Conservation (phyloP, 2,797 vertebrate species). For the Rhinoraja longicauda region DNA sequence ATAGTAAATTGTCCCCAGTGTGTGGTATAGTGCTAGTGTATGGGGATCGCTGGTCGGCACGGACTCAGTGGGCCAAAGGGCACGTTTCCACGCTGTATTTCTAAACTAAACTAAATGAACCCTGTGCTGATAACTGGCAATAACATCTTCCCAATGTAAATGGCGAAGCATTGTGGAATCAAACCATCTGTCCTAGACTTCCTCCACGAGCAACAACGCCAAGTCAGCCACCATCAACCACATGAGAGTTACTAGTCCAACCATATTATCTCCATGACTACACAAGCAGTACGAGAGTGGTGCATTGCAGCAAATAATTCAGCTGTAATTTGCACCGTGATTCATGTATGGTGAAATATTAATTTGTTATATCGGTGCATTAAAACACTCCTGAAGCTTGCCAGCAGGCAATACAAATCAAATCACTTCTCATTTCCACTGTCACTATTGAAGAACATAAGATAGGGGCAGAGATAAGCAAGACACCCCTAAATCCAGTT, state of each 20-base stretch:
- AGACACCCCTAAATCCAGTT: too few species aligned
- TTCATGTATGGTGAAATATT: background rate
- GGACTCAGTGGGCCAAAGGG: too few species aligned
- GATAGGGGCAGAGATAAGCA: too few species aligned
- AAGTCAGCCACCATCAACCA: background rate
- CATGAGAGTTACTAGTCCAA: background rate
- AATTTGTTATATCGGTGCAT: background rate
- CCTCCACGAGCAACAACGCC: background rate
- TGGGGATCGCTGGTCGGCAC: too few species aligned
- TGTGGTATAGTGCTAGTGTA: too few species aligned
- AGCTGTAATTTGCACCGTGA: background rate
- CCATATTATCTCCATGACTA: background rate
- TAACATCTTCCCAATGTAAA: background rate
- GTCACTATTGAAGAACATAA: background rate
- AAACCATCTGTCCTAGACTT: background rate
- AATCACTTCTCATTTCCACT: background rate
- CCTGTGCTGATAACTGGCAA: background rate
- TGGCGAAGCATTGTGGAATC: background rate
- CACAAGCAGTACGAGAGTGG: background rate
- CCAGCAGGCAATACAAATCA: background rate
- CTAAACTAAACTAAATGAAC: too few species aligned
- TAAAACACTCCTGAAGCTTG: background rate
- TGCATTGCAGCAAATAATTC: background rate
- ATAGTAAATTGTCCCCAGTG: too few species aligned
- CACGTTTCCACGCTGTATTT: too few species aligned